These are phyloP conservation scores for Macrostomum lignano DNA, from an alignment of 1,140 invertebrate genomes.

Conservation along the genomic window DNA sequence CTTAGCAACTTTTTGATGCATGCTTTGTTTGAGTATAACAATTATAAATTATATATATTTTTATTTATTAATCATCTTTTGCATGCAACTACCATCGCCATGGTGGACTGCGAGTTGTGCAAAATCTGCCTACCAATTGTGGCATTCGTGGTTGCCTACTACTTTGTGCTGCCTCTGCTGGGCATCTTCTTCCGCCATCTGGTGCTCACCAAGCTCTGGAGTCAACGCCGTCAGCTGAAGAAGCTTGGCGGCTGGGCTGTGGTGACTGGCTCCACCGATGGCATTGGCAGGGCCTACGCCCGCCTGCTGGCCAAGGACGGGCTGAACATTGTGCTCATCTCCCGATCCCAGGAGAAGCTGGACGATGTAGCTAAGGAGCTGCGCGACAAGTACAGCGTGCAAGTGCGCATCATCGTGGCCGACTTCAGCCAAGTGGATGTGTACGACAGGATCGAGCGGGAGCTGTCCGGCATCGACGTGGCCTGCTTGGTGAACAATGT, in stretches of 20 bases:
- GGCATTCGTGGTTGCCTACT: no score
- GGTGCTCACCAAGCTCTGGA: no score
- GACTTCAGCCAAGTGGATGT: constrained; percentile 1
- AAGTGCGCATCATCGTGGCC: background rate
- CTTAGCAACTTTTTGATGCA: no score
- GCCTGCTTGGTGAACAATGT: constrained; percentile 53
- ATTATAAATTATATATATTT: no score
- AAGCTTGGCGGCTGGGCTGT: constrained; percentile 25
- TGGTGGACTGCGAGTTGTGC: no score
- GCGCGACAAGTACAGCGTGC: constrained; percentile 4
- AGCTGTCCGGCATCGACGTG: constrained; percentile 34
- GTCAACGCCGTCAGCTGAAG: no score
- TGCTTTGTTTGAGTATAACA: no score
- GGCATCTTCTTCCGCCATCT: no score
- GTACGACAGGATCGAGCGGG: constrained; percentile 36
- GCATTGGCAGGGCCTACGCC: constrained; percentile 62
- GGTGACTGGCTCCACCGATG: constrained; percentile 61
- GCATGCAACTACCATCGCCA: no score
- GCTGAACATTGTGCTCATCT: constrained; percentile 57
- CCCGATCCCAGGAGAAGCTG: constrained; percentile 50
- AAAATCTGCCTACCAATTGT: no score
- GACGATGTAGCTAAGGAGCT: constrained; percentile 49
- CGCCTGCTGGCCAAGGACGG: constrained; percentile 50
- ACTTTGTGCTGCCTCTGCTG: no score
- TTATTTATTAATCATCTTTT: no score